Base-by-base conservation (phyloP, 2,888 invertebrate genomes). In the Aradus depressus region DNA sequence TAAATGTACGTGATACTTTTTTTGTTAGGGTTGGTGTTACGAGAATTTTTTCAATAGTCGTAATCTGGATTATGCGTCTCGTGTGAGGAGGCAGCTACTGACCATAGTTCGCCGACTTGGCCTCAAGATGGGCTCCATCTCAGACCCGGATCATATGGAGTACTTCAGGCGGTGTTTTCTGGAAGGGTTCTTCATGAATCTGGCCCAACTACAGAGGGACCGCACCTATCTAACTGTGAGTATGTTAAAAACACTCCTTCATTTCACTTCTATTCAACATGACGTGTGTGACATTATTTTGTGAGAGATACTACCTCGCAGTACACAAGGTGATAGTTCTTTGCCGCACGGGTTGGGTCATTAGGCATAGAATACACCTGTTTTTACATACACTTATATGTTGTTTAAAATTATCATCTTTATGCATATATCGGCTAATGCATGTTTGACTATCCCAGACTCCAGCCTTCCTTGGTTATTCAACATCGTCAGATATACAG, bases 21-120 rank as follows among this genome's bases (percentile, higher is more conserved):
- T 59, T 39, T 70, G 68, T n/a, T 66, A 79, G 76, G 73, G 74
- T 67, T 93, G 91, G 90, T 93, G 93, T 65, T 81, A 80, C 64
- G 89, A 91, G 60, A 89, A 95, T 68, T 92, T 80, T 65, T 70
- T 95, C 44, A 85, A 91, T 65, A 73, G 76, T 55, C 76, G 89
- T 59, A 90, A 92, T 70, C 74, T 96, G 63, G 71, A 76, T 34
- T 86, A 87, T 64, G 92, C 88, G 0, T 69, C 73, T 38, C 83
- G 89, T 60, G 83, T 95, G 2, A 75, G 89, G 42, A 75, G 77
- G 45, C 95, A 96, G 66, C 70, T 96, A 54, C 66, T 77, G 10
- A 77, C 80, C 22, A 76, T 91, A 39, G 84, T 84, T 62, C 69
- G 73, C 55, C 72, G 76, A 59, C 70, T 77, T 42, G 73, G 76